A percentile compares a stretch with the other conserved stretches of the same genome.
Evolutionary conservation across 2,888 invertebrate species (phyloP).

Genomic region (Orthosia incerta): DNA sequence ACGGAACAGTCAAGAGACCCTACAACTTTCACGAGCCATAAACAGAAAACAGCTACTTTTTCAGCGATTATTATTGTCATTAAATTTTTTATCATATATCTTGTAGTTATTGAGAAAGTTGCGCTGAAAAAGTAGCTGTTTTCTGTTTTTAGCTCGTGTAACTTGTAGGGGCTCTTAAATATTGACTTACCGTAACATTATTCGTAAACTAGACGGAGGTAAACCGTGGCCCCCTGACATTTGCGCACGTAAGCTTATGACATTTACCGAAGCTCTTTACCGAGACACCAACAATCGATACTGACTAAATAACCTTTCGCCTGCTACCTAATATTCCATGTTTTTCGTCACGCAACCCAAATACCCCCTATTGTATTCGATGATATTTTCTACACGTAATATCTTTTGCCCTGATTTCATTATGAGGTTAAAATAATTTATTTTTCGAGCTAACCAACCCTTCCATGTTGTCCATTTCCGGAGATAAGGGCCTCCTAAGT

Average conservation of each 20-base stretch:
- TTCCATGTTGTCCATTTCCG: constrained; percentile 49
- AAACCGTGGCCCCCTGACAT: constrained; percentile 76
- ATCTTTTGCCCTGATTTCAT: constrained; percentile 41
- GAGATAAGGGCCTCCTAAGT: constrained; percentile 48
- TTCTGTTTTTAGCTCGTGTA: no score
- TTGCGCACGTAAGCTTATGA: constrained; percentile 83
- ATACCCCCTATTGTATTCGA: constrained; percentile 35
- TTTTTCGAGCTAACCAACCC: constrained; percentile 50
- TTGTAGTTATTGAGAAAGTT: no score
- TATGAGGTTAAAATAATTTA: constrained; percentile 49
- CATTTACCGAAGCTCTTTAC: constrained; percentile 77
- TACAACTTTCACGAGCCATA: no score
- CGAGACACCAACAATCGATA: constrained; percentile 76
- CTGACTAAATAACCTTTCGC: constrained; percentile 83
- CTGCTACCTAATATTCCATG: constrained; percentile 40
- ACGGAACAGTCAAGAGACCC: constrained; percentile 10
- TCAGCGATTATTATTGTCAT: no score
- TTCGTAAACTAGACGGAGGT: constrained; percentile 50
- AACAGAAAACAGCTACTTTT: no score
- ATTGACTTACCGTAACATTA: constrained; percentile 60
- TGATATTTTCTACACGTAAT: constrained; percentile 53
- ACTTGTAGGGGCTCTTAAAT: no score
- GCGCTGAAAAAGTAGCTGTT: no score
- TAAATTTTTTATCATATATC: no score
- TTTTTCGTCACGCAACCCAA: constrained; percentile 57